These are phyloP conservation scores for Zonotrichia albicollis DNA, from an alignment of 2,797 vertebrate genomes.

Conservation along the genomic window DNA sequence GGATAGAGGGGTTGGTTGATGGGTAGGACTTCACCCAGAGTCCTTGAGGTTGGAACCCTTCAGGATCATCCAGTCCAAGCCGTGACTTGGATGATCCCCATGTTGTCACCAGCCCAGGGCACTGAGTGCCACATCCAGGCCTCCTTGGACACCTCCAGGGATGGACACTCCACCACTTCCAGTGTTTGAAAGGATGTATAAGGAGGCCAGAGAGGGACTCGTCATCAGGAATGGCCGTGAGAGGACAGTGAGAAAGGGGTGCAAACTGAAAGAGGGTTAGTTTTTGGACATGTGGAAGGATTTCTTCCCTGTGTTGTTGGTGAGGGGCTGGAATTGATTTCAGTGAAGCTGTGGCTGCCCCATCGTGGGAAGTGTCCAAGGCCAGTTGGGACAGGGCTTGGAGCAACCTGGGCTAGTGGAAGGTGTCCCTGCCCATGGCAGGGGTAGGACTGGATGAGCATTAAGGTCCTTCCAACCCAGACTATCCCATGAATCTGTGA, in stretches of 20 bases:
- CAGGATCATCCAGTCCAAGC: neutral
- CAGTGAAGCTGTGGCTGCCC: neutral
- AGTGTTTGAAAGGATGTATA: neutral
- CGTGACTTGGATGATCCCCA: neutral
- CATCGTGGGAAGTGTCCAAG: neutral
- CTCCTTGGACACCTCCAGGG: neutral
- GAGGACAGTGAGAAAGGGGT: neutral
- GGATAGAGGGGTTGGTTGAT: neutral
- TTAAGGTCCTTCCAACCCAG: neutral
- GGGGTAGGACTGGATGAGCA: accelerated
- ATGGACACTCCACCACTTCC: neutral
- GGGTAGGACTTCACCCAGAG: neutral
- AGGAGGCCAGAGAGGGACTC: neutral
- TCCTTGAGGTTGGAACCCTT: neutral
- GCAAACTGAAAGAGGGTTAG: neutral
- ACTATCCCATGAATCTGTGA: neutral
- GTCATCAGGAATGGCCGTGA: accelerated
- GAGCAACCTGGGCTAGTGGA: accelerated
- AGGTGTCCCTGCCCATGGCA: neutral
- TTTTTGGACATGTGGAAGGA: neutral
- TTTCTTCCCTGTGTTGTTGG: neutral
- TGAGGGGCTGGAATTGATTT: neutral
- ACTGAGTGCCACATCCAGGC: neutral
- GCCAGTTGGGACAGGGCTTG: accelerated
- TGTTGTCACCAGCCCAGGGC: neutral